phyloP scores from a whole-genome alignment of 2,888 invertebrate species.

The Sesia bembeciformis region DNA sequence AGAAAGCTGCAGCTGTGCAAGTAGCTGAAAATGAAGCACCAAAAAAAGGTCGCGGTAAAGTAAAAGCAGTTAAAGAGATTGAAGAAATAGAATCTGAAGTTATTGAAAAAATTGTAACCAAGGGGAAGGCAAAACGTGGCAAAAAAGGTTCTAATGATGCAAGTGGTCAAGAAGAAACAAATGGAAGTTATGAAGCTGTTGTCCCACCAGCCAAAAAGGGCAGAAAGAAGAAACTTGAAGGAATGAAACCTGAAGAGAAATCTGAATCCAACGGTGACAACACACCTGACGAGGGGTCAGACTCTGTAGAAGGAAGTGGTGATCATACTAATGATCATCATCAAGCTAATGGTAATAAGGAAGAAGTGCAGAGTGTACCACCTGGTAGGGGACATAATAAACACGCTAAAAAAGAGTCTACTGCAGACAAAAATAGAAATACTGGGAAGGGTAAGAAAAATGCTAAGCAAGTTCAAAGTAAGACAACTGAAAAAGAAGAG shows the following conservation, averaged over 20 bases:
- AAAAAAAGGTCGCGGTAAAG: slow-evolving; percentile 54
- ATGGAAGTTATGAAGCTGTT: slow-evolving; percentile 31
- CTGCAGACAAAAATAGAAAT: slow-evolving; percentile 9
- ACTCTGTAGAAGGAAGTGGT: slow-evolving; percentile 26
- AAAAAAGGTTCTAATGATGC: slow-evolving; percentile 36
- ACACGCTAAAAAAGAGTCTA: slow-evolving; percentile 40
- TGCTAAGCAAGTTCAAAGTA: slow-evolving; percentile 1
- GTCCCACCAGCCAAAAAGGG: slow-evolving; percentile 44
- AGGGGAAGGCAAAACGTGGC: slow-evolving; percentile 41
- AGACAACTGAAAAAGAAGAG: slow-evolving; percentile 18
- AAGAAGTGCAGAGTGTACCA: slow-evolving; percentile 20
- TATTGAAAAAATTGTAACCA: slow-evolving; percentile 23
- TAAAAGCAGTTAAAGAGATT: slow-evolving; percentile 32
- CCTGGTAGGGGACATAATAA: slow-evolving; percentile 46
- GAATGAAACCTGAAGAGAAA: slow-evolving; percentile 27
- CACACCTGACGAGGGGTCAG: slow-evolving; percentile 34
- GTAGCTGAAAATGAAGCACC: slow-evolving; percentile 41
- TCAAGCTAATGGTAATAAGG: slow-evolving; percentile 39
- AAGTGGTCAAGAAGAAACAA: slow-evolving; percentile 22
- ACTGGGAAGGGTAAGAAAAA: neutral
- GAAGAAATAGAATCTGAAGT: slow-evolving; percentile 23
- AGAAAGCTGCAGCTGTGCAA: slow-evolving; percentile 55
- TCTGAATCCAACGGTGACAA: slow-evolving; percentile 29
- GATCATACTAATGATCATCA: too few relatives aligned
- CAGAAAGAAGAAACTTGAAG: slow-evolving; percentile 43